Base-by-base conservation (phyloP, 2,113 vertebrate genomes). In the Strigops habroptila region DNA sequence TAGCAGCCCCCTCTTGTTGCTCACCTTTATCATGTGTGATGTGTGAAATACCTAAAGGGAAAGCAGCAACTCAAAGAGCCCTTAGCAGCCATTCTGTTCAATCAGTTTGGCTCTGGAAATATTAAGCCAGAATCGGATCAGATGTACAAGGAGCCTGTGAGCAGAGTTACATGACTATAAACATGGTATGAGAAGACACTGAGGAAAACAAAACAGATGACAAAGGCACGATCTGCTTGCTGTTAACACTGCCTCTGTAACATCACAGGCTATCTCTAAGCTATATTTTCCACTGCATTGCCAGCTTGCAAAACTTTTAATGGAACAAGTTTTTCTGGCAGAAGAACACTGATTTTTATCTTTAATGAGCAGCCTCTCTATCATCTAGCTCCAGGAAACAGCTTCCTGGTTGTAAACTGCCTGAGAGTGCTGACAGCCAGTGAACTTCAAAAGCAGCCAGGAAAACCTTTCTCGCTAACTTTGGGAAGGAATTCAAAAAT, bases 241-340 rank as follows among this genome's bases (percentile, higher is more conserved):
- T 60, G 30, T 52, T 90, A 67, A 43, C 33, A 6, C 51, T 91
- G 65, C 74, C 90, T 85, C 48, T 76, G 33, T 44, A 93, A 90
- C 88, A 85, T 89, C 68, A 44, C 63, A 88, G 46, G 35, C 33
- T 76, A 37, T 59, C 94, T 96, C 59, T 82, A 88, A 76, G 82
- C 73, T 94, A 69, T 79, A 74, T 87, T 98, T 97, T 93, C 93
- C 95, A 85, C 94, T 93, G 92, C 81, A 74, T 67, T 60, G 64
- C 51, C 17, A 74, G 68, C 95, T 97, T 98, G 92, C 95, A 97
- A 97, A 98, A 97, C 96, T 90, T 93, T 94, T 88, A 96, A 91
- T 94, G 88, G 97, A 97, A 95, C 94, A 88, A 96, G 92, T 97
- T 97, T 97, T 97, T 97, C 97, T 97, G 92, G 97, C 96, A 97